Base-by-base conservation (phyloP, 1,140 invertebrate genomes). In the Spodoptera litura region DNA sequence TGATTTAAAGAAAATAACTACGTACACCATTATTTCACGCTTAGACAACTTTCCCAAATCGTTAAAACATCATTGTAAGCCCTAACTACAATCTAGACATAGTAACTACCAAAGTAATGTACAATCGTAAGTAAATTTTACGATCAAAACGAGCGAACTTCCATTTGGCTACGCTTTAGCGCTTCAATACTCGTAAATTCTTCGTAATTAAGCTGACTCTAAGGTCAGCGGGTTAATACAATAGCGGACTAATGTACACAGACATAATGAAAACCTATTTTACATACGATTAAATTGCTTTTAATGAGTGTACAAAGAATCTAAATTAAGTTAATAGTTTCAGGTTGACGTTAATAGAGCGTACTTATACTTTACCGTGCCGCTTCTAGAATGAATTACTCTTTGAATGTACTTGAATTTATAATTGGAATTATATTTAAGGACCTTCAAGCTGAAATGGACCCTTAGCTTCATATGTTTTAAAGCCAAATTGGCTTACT, bases 111-210 rank as follows among this genome's bases (percentile, higher is more conserved):
- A 10, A 44, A 44, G 38, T 44, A 44, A 44, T 6, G 38, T 44
- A 44, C 38, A 44, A 44, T 44, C 38, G 38, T 55, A n/a, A n/a
- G 52, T 5, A 55, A 5, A 71, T 11, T 78, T 78, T 52, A 70
- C 20, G 35, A 20, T 38, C n/a, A 9, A 31, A 53, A 10, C 52
- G 53, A n/a, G 20, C 49, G 25, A 13, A 53, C 66, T 71, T 20
- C 64, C 76, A 78, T 78, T 78, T 70, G 76, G 64, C 68, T 56
- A 71, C 27, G 68, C 53, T 35, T n/a, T 25, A 62, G 55, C 51
- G 66, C 76, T 70, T 78, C 76, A 78, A 78, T 78, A 78, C 64
- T 78, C 76, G 76, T 78, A 78, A 78, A 78, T 78, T 78, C 64
- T 78, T 78, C 49, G 64, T 59, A 78, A 78, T 78, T 58, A 78